Base-by-base conservation (phyloP, 2,113 vertebrate species). In the Oxygymnocypris stewartii region DNA sequence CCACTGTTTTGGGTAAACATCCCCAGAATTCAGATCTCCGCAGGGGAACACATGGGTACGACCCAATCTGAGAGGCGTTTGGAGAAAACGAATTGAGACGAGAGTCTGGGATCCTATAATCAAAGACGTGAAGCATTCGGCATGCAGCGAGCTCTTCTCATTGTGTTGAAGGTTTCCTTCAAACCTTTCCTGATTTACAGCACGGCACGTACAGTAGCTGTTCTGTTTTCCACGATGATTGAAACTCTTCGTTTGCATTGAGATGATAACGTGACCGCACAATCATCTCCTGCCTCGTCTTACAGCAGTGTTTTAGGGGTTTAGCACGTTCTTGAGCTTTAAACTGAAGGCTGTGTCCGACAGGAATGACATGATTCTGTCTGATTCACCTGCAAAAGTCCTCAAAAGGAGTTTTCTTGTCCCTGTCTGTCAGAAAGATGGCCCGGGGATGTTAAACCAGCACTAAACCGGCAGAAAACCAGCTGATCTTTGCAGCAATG, bases 1-100 rank as follows among this genome's bases (percentile, higher is more conserved):
- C 87, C 81, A 84, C 86, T 89, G 88, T 79, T 87, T 35, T 85
- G 82, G 78, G 65, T 87, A 86, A 86, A 79, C 81, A 79, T 88
- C 86, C 65, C 87, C 57, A 69, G 42, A 63, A 89, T 81, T 44
- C 83, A 85, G 65, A 82, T 61, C 47, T 78, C 84, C 82, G 65
- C 61, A 51, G 88, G 76, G 57, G 40, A 51, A 86, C 76, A 0
- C 18, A n/a, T 59, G 61, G 57, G 31, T 61, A 61, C 13, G 23
- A 86, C 13, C 47, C 4, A n/a, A 42, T 25, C 47, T 69, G 77
- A 10, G 35, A 42, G 65, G 47, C 20, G n/a, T 23, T 18, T 47
- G 47, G 69, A 73, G 81, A 51, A 71, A 44, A 67, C 75, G 59
- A 78, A 57, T 25, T n/a, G 74, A 71, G 59, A 49, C 40, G 44